These are phyloP conservation scores for Drosophila nr. perissopoda DNA, from an alignment of 2,888 invertebrate genomes.

Conservation along the genomic window DNA sequence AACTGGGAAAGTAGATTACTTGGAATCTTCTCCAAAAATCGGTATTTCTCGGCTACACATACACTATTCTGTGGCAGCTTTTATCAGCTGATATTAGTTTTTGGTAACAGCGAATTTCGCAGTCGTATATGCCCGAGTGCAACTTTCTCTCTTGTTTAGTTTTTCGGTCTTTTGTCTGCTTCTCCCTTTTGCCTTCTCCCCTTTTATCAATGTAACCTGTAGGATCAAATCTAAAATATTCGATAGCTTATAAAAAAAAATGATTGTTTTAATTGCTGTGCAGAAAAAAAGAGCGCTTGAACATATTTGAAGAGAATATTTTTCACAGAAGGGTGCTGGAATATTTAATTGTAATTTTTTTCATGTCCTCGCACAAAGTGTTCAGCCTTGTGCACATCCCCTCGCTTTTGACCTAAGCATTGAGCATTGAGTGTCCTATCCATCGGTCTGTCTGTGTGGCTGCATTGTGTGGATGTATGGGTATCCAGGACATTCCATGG, in stretches of 20 bases:
- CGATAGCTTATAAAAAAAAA: background rate
- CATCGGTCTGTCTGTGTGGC: background rate
- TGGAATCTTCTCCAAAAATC: background rate
- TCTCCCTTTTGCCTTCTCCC: background rate
- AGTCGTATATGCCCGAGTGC: background rate
- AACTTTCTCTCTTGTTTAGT: background rate
- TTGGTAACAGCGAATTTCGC: background rate
- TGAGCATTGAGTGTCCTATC: background rate
- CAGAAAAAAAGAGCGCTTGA: background rate
- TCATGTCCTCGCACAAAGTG: background rate
- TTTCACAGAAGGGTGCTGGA: background rate
- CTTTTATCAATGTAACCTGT: background rate
- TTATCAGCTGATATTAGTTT: background rate
- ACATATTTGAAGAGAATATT: background rate
- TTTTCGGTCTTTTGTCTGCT: background rate
- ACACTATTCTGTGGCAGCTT: background rate
- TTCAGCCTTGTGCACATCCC: background rate
- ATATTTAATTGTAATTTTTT: background rate
- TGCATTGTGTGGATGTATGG: background rate
- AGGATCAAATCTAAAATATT: background rate
- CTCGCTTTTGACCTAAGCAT: background rate
- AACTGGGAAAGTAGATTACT: background rate
- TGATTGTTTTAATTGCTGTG: background rate
- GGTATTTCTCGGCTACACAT: background rate
- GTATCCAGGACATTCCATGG: conserved; percentile 26